Conservation (phyloP, 2,113 vertebrate species). For the Seriola dumerili region DNA sequence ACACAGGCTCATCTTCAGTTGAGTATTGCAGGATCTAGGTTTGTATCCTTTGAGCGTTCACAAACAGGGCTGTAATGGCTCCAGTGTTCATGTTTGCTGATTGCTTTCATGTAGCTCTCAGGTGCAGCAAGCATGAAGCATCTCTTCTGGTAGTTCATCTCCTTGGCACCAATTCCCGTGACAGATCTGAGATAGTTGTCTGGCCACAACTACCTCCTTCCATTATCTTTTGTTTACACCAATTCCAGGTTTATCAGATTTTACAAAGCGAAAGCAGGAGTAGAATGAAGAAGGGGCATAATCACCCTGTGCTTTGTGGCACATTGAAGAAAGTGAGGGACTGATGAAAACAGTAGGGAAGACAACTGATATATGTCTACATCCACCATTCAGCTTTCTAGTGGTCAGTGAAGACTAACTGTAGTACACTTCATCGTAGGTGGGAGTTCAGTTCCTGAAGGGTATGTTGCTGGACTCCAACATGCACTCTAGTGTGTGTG, state of each 20-base stretch:
- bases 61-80: neutral
- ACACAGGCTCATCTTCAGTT: conserved; percentile 2
- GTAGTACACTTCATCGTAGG: neutral
- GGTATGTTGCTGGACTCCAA: conserved; percentile 22
- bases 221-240: conserved; percentile 31
- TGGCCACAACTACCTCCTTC: conserved; percentile 1
- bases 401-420: conserved; percentile 7
- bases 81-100: conserved; percentile 13
- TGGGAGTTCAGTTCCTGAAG: conserved; percentile 22
- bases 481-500: conserved; percentile 8
- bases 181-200: conserved; percentile 38
- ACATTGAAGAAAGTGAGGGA: neutral
- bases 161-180: conserved; percentile 8
- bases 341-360: neutral
- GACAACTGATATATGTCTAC: neutral
- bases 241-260: conserved; percentile 38
- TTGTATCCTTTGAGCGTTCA: neutral
- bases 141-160: neutral
- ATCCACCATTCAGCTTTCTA: neutral
- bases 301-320: neutral
- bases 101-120: conserved; percentile 22
- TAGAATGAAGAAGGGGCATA: neutral
- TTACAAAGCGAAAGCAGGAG: neutral
- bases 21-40: neutral
- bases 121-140: neutral